These are phyloP conservation scores for Brachionus angularis DNA, from an alignment of 1,140 invertebrate genomes.

Conservation along the genomic window DNA sequence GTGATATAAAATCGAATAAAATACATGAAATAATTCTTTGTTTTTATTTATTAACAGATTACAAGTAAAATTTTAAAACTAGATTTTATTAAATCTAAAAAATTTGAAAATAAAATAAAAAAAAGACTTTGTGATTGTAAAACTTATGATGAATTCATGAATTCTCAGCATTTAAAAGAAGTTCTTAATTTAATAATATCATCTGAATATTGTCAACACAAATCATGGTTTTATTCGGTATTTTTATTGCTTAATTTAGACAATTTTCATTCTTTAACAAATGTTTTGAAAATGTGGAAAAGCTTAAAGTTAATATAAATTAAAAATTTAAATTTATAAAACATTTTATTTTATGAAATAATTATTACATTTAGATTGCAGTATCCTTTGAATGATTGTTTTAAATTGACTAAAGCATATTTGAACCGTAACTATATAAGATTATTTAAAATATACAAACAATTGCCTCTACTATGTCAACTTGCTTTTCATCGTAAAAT, in stretches of 20 bases:
- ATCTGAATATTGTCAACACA: conserved; percentile 6
- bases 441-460: conserved; percentile 28
- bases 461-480: conserved; percentile 3
- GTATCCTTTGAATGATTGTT: conserved; percentile 11
- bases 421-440: conserved; percentile 19
- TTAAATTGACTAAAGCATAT: not conserved
- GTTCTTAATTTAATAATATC: conserved; percentile 17
- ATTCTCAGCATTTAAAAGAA: conserved; percentile 25
- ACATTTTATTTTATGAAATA: not conserved
- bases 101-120: not conserved
- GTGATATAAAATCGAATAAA: conserved; percentile 26
- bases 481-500: conserved; percentile 16
- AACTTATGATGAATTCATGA: conserved; percentile 32
- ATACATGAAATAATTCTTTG: conserved; percentile 30
- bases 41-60: conserved; percentile 28
- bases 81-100: not conserved
- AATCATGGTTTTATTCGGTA: conserved; percentile 12
- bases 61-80: not conserved
- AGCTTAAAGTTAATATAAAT: not conserved
- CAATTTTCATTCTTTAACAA: not conserved
- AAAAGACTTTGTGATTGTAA: no score
- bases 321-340: no score
- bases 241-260: conserved; percentile 11
- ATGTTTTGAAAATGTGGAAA: conserved; percentile 19
- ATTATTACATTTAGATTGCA: not conserved